phyloP scores from a whole-genome alignment of 2,113 vertebrate species.

The Mandrillus leucophaeus region DNA sequence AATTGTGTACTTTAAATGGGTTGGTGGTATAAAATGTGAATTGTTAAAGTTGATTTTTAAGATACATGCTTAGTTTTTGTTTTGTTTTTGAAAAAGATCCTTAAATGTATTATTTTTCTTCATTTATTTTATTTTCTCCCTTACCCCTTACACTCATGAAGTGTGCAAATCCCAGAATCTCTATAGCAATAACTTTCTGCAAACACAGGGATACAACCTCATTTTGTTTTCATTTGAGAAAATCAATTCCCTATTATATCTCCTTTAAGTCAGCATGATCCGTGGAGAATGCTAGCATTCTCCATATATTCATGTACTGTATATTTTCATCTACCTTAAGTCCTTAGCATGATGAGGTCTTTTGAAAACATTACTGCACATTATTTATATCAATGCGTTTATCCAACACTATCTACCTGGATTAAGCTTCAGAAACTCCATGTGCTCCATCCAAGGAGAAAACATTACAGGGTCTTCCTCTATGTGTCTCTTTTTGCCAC shows the following conservation, averaged over 20 bases:
- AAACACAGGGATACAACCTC: neutral
- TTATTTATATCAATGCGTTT: neutral
- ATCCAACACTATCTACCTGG: slow-evolving; percentile 57
- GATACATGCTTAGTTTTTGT: neutral
- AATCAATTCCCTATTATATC: neutral
- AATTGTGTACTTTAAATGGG: no score
- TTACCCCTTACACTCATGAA: neutral
- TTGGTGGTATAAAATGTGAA: neutral
- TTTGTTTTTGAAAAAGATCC: neutral
- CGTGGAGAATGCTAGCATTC: neutral
- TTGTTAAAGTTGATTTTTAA: neutral
- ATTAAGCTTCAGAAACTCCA: slow-evolving; percentile 43
- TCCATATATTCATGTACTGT: neutral
- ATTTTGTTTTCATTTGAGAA: neutral
- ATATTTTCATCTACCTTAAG: neutral
- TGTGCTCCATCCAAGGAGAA: slow-evolving; percentile 60
- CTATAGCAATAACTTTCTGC: neutral
- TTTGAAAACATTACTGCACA: neutral
- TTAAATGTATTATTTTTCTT: neutral
- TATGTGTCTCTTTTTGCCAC: neutral
- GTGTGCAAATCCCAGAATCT: neutral
- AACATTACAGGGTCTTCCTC: slow-evolving; percentile 37
- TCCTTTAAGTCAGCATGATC: neutral
- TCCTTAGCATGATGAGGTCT: neutral
- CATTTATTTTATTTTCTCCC: neutral